Percentiles rank a stretch among this genome's conserved stretches.
phyloP scores from a whole-genome alignment of 30 jellyfish, hydroid and myxozoan species.

The Mastigias papua region DNA sequence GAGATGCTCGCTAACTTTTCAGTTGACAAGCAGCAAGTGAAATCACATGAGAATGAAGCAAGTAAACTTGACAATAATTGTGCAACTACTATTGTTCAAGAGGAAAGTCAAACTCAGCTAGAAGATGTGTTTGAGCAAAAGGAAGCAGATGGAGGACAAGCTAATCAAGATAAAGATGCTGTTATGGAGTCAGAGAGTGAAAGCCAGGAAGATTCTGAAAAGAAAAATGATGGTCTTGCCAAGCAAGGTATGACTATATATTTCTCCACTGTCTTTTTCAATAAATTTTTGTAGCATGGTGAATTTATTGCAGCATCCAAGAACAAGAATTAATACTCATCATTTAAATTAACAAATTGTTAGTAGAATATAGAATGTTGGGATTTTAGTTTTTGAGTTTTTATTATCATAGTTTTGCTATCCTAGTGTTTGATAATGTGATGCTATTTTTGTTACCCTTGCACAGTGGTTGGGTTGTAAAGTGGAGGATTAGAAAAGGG shows the following conservation, averaged over 20 bases:
- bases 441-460: too few species aligned
- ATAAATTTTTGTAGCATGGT: neutral
- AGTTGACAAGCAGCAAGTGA: conserved; percentile 33
- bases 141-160: neutral
- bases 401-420: too few species aligned
- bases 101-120: conserved; percentile 21
- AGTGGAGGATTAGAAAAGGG: too few species aligned
- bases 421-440: too few species aligned
- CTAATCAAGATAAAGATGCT: neutral
- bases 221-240: neutral
- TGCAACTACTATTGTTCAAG: conserved; percentile 19
- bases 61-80: conserved; percentile 23
- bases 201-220: neutral
- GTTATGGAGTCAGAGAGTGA: neutral
- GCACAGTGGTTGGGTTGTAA: too few species aligned
- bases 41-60: conserved; percentile 5
- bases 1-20: conserved; percentile 51
- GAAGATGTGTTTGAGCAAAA: neutral
- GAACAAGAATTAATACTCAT: too few species aligned
- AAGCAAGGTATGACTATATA: neutral
- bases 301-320: too few species aligned
- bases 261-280: too few species aligned
- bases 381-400: too few species aligned
- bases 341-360: too few species aligned
- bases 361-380: too few species aligned